Evolutionary conservation across 2,888 invertebrate genomes (phyloP), one percentile per base, ranked within the genome.

Genomic region (Athrips mouffetella): DNA sequence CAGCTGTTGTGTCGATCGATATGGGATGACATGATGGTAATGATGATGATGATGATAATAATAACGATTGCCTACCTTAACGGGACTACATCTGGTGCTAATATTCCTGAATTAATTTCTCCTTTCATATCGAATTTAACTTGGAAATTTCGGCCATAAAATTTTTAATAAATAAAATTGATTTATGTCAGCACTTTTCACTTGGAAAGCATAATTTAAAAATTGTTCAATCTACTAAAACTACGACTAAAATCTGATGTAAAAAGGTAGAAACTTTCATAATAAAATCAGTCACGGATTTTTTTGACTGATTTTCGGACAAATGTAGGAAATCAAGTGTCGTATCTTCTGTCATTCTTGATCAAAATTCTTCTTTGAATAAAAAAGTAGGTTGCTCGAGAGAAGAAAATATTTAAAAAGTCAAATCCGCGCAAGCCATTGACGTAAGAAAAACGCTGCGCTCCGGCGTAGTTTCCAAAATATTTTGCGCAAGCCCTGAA

Each of bases 71-170:
- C 21, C 5, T 20, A 83, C 85, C 76, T 73, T 40, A 70, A 76
- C 31, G 78, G 55, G 23, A 83, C 65, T 15, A 76, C 62, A 52
- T 78, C 73, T 0, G 81, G 76, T 8, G 85, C 78, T 41, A 62
- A 62, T 33, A 84, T 64, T 27, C 63, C 58, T 47, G 53, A 63
- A 59, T 82, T 76, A 48, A 84, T 77, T 30, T 73, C 61, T 13
- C 70, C 74, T 50, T 49, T 79, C 80, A 82, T 83, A 41, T 53
- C 64, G 23, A 33, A 31, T 51, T 47, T 27, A 30, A 27, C 66
- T 70, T 67, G 59, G 55, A 55, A 71, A 76, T 73, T 78, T 76
- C 50, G 65, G 46, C 55, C 59, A 52, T 60, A 37, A 45, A 41
- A 23, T 21, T 8, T 25, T 25, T 8, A 16, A 13, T 6, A 42